A percentile compares a stretch with the other conserved stretches of the same genome.
Evolutionary conservation across 2,797 vertebrate species (phyloP).

Genomic region (Platyrinchus mystaceus): DNA sequence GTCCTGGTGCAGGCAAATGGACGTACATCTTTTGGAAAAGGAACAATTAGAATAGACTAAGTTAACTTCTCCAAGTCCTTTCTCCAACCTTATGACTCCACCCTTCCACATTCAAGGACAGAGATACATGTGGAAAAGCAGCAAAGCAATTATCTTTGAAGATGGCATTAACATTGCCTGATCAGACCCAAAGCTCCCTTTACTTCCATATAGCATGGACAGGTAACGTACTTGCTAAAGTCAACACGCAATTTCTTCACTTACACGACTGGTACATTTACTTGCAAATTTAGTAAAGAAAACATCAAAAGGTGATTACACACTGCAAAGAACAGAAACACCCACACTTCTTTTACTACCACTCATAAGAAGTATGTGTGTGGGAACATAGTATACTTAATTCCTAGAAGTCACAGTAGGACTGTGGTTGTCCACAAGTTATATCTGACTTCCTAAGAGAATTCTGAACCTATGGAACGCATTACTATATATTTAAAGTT

Average conservation of each 20-base stretch:
- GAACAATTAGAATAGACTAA: neutral
- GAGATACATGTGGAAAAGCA: neutral
- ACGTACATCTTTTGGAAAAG: neutral
- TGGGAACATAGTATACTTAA: neutral
- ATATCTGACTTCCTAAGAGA: neutral
- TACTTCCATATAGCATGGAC: neutral
- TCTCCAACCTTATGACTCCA: neutral
- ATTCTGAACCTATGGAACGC: neutral
- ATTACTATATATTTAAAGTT: neutral
- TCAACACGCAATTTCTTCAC: neutral
- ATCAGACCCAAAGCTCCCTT: neutral
- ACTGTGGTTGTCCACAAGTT: neutral
- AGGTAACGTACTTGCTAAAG: neutral
- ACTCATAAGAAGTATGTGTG: neutral
- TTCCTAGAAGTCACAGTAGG: constrained; percentile 34
- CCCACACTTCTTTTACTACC: constrained; percentile 24
- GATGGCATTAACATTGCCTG: neutral
- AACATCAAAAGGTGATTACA: constrained; percentile 19
- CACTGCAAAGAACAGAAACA: constrained; percentile 3
- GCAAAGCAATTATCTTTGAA: neutral
- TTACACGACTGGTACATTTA: neutral
- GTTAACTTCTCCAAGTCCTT: neutral
- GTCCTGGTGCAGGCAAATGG: neutral
- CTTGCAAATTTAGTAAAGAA: constrained; percentile 13
- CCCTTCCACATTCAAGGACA: neutral